A percentile compares a stretch with the other conserved stretches of the same genome.
Conservation (phyloP, 2,888 invertebrate genomes). For the Meloe dianella region DNA sequence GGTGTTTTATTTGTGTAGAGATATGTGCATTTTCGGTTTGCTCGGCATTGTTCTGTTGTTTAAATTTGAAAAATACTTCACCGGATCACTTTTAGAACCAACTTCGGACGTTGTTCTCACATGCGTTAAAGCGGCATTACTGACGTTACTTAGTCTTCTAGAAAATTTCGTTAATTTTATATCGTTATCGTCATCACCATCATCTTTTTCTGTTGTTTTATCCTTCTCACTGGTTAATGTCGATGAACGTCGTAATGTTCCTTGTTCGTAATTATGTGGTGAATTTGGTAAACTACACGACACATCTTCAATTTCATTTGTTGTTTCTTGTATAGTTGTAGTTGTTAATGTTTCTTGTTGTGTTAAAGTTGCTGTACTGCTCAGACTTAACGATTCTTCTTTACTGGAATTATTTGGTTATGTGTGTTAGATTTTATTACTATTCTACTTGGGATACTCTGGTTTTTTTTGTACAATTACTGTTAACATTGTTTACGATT, state of each 20-base stretch:
- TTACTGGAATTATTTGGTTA: conserved; percentile 34
- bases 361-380: conserved; percentile 56
- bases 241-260: conserved; percentile 59
- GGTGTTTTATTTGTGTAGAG: neutral
- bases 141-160: conserved; percentile 62
- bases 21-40: conserved; percentile 2
- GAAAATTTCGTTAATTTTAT: conserved; percentile 31
- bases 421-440: conserved; percentile 9
- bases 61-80: conserved; percentile 44
- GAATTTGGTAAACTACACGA: conserved; percentile 50
- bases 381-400: conserved; percentile 52
- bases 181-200: conserved; percentile 24
- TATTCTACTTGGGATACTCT: neutral
- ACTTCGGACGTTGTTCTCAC: conserved; percentile 60
- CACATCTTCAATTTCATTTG: conserved; percentile 48
- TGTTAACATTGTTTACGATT: neutral
- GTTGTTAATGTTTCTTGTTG: conserved; percentile 46
- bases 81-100: conserved; percentile 59
- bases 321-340: conserved; percentile 36
- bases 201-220: conserved; percentile 47
- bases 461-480: neutral
- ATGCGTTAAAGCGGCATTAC: conserved; percentile 68
- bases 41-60: conserved; percentile 11
- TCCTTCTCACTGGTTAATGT: conserved; percentile 58
- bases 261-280: conserved; percentile 38